Evolutionary conservation across 2,113 vertebrate genomes (phyloP), one percentile per base, ranked within the genome.

Genomic region (Xiphorhynchus elegans): DNA sequence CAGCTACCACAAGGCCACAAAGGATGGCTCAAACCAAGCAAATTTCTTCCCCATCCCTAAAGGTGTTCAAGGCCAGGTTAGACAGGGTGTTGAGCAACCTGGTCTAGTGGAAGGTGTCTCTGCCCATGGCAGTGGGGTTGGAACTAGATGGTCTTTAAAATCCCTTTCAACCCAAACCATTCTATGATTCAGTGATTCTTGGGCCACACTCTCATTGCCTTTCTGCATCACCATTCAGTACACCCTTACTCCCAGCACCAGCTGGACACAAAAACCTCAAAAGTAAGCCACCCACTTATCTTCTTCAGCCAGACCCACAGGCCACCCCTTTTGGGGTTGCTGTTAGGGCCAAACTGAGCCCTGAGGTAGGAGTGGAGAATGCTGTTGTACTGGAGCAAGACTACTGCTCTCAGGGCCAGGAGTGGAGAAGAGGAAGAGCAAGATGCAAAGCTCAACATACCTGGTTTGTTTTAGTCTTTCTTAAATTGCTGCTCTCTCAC

Each of bases 341-440:
- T 12, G 1, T 74, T 50, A 58, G 18, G 10, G 29, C 29, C 77
- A 87, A 55, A 39, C 14, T 17, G 46, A 91, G 40, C 60, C 73
- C 69, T 1, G 1, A 89, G 11, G 26, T 29, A 26, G 35, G 4
- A 83, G 14, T 0, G 0, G 10, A 8, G 24, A 92, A 49, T 37
- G 24, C 28, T 63, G 4, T 10, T 77, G 28, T 42, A 58, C 55
- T 58, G 31, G 37, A 84, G 14, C 1, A 6, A 81, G 16, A 15
- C 24, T 55, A 26, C 33, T 56, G 37, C 19, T 87, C n/a, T 37
- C 4, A 1, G 49, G 11, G 18, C 37, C 31, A 78, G 44, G 24
- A 53, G 10, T 11, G 4, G 13, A 87, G 29, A 75, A 64, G 35
- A 73, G 13, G 26, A 92, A 75, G 26, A 86, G 40, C 29, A 90